Evolutionary conservation across 1,140 invertebrate genomes (phyloP), one percentile per base, ranked within the genome.

Genomic region (Eubasilissa regina): DNA sequence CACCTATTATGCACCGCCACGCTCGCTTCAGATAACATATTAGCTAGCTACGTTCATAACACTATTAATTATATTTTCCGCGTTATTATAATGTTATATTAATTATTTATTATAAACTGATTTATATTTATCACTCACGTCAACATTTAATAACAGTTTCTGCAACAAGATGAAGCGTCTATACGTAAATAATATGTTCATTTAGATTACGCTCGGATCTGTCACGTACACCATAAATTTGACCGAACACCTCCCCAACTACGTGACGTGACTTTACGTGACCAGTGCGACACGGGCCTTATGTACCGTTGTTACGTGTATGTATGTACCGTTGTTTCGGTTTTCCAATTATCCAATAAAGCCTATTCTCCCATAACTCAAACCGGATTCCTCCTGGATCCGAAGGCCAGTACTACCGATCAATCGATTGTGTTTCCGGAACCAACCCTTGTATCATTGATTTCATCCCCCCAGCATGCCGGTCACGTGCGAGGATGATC

Each of bases 341-440:
- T 62, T 51, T 51, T 70, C 66, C 66, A 70, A 70, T 70, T 70
- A 70, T 15, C 66, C 66, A 47, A 70, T 70, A 70, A 48, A 25
- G 45, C 66, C 8, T 45, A 70, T 21, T 70, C 66, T 70, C 45
- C 62, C 66, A 70, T 70, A 70, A 70, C 66, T 70, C 66, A 70
- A 13, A 47, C 45, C 12, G 44, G 25, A 25, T 51, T 51, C 66
- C 45, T 11, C 17, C 45, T 51, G 15, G 66, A 51, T 13, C 15
- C 17, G 13, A 17, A 48, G 10, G 45, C n/a, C 66, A 19, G 45
- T 10, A 21, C 66, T 51, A 53, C 44, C 66, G 51, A 70, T 70
- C 66, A 70, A 70, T 70, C 66, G 66, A 70, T 70, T 17, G 66
- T 17, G n/a, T n/a, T 21, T 51, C 66, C 66, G 66, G 17, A 51